Conservation (phyloP, 2,113 vertebrate genomes). For the Mohoua ochrocephala region DNA sequence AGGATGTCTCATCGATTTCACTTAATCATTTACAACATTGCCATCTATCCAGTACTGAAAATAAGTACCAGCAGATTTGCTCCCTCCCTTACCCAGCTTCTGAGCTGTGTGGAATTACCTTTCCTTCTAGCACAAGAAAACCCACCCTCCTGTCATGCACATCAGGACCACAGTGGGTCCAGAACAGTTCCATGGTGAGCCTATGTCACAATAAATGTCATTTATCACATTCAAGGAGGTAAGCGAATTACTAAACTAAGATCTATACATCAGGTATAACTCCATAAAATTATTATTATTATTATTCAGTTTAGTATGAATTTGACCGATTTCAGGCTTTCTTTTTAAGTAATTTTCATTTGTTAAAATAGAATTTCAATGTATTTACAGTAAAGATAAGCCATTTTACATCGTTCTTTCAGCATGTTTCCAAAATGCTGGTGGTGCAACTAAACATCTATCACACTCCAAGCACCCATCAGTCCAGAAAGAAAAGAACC, state of each 20-base stretch:
- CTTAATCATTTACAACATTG: slow-evolving; percentile 21
- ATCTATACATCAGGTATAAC: neutral
- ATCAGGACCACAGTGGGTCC: neutral
- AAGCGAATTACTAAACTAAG: neutral
- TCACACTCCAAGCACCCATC: neutral
- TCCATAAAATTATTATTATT: neutral
- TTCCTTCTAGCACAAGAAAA: neutral
- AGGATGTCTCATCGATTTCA: slow-evolving; percentile 15
- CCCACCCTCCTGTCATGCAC: neutral
- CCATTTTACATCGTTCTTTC: neutral
- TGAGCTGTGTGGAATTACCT: neutral
- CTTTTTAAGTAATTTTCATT: neutral
- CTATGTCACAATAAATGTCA: neutral
- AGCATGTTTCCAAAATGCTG: neutral
- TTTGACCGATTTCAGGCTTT: neutral
- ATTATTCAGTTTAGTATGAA: neutral
- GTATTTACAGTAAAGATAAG: neutral
- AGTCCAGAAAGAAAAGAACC: neutral
- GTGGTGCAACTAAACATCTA: neutral
- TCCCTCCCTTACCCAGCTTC: neutral
- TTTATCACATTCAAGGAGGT: neutral
- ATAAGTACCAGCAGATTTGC: neutral
- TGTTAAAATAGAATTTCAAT: neutral
- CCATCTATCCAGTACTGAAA: neutral
- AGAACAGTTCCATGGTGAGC: accelerated